A percentile compares a stretch with the other conserved stretches of the same genome.
Conservation (phyloP, 2,797 vertebrate genomes). For the Lacerta agilis region DNA sequence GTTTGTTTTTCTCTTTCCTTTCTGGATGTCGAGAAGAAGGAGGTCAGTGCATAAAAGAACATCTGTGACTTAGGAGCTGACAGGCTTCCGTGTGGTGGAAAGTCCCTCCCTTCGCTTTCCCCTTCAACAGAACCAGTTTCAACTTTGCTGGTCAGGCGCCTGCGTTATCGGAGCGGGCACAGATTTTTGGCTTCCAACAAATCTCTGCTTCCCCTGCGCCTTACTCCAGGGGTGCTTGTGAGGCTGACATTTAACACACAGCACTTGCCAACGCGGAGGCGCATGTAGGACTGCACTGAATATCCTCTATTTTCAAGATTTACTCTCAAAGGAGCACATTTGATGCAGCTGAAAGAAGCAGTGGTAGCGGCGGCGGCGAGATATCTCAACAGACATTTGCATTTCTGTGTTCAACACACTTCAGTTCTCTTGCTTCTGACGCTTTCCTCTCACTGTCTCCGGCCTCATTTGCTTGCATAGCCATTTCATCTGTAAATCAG, state of each 20-base stretch:
- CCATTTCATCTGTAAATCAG: too few species aligned
- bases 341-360: neutral
- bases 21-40: conserved; percentile 33
- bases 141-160: conserved; percentile 32
- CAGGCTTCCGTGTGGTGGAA: conserved; percentile 22
- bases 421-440: neutral
- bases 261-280: accelerated
- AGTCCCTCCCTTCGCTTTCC: neutral
- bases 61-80: conserved; percentile 60
- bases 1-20: conserved; percentile 27
- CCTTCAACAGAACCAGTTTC: conserved; percentile 35
- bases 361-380: accelerated
- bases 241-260: neutral
- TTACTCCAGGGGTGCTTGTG: conserved; percentile 26
- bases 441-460: neutral
- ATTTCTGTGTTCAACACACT: neutral
- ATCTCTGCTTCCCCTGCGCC: accelerated
- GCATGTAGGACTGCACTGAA: neutral
- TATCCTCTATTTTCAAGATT: neutral
- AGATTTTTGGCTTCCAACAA: conserved; percentile 29
- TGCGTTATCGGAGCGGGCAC: neutral
- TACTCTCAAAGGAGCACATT: neutral
- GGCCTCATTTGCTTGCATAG: neutral
- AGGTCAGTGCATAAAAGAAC: conserved; percentile 62
- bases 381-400: neutral